Evolutionary conservation across 2,113 vertebrate genomes (phyloP).

Genomic region (Nothobranchius kuhntae): DNA sequence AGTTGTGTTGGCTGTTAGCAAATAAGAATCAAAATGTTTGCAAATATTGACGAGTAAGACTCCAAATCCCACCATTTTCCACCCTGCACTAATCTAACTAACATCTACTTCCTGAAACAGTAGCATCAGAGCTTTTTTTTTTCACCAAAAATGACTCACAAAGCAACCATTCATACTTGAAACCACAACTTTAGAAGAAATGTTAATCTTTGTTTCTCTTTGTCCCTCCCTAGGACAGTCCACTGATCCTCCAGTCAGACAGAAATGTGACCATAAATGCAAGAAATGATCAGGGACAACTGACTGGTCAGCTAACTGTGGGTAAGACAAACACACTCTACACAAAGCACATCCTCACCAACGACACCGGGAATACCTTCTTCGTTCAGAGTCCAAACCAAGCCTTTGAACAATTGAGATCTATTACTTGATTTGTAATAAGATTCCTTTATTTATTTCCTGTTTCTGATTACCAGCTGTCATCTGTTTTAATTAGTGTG

Average conservation of each 20-base stretch:
- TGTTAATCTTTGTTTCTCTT: conserved; percentile 51
- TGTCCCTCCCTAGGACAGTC: conserved; percentile 86
- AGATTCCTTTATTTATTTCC: conserved; percentile 48
- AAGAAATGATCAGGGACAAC: conserved; percentile 91
- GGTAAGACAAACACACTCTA: conserved; percentile 83
- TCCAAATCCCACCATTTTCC: too few species aligned
- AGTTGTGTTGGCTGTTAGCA: too few species aligned
- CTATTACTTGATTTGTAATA: conserved; percentile 48
- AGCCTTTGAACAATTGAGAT: conserved; percentile 25
- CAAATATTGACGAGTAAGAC: too few species aligned
- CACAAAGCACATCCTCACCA: not conserved
- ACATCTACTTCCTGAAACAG: too few species aligned
- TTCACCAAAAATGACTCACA: too few species aligned
- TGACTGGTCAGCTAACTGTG: conserved; percentile 96
- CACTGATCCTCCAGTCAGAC: conserved; percentile 95
- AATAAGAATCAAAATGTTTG: too few species aligned
- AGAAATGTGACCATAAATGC: conserved; percentile 98
- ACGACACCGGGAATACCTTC: not conserved
- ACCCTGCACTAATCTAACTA: too few species aligned
- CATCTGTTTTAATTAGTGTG: conserved; percentile 59
- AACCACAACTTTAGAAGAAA: too few species aligned
- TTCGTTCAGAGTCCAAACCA: conserved; percentile 13
- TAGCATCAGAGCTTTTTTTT: too few species aligned
- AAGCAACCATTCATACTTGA: too few species aligned
- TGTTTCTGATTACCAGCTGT: conserved; percentile 47